Evolutionary conservation across 1,140 invertebrate genomes (phyloP), one percentile per base, ranked within the genome.

Genomic region (Hydropsyche tenuis): DNA sequence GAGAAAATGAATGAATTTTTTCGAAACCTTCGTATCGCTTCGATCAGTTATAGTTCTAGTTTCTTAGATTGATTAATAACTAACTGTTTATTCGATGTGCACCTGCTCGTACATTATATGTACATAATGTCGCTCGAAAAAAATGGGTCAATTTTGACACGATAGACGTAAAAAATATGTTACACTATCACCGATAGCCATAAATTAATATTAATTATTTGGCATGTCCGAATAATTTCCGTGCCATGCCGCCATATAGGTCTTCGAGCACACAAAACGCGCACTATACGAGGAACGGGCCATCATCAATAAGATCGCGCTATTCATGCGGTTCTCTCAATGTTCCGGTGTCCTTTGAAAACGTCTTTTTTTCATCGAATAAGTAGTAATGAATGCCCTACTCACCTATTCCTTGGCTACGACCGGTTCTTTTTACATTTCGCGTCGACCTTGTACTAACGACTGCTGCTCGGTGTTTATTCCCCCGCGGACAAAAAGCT

Each of bases 341-440:
- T n/a, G 48, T 60, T 60, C 16, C 51, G 51, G 11, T 60, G 56
- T 60, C 56, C 23, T 60, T 60, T 60, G 56, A 60, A 60, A 27
- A 60, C 23, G 12, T 60, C 56, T 60, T 60, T 60, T 60, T 60
- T 60, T 25, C 11, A 12, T 22, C 56, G 9, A 56, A 56, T 16
- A 5, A 56, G 51, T 56, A 22, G 14, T 25, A 60, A 60, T 60
- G 56, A 60, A 60, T 27, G 56, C 56, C 56, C 56, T 60, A 60
- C 56, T 27, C 56, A 22, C 56, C 23, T 60, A 60, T 60, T 25
- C 56, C 56, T 60, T 14, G 7, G 22, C 7, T 23, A 60, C 22
- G 56, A 60, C 56, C 56, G 56, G 56, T 60, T 60, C 23, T 60
- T 60, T 53, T 53, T 53, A 53, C 56, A 25, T 60, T 60, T 60